Conservation (phyloP, 1,140 invertebrate species). For the Babylonia areolata region DNA sequence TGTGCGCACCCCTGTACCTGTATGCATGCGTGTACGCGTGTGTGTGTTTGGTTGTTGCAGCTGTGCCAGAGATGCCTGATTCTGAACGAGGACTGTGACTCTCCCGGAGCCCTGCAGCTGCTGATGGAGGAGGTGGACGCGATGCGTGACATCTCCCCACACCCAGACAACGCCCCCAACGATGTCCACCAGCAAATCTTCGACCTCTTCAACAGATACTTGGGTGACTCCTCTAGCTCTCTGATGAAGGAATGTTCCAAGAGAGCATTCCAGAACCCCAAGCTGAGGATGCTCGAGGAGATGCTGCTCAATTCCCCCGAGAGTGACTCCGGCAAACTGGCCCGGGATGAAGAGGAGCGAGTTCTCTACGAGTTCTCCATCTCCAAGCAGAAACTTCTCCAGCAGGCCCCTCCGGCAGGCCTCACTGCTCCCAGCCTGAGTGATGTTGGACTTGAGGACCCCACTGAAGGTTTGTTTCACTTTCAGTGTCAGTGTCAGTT, state of each 20-base stretch:
- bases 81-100: conserved; percentile 30
- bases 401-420: background rate
- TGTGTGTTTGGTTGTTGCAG: background rate
- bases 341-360: background rate
- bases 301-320: background rate
- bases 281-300: background rate
- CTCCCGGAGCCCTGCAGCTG: background rate
- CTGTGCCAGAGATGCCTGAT: conserved; percentile 19
- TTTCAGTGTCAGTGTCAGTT: too few relatives aligned
- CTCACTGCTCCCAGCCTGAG: background rate
- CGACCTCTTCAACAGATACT: background rate
- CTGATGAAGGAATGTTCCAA: background rate
- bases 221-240: background rate
- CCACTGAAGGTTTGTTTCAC: background rate
- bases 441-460: background rate
- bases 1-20: too few relatives aligned
- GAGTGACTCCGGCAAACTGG: background rate
- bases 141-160: background rate
- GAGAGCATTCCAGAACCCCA: conserved; percentile 2
- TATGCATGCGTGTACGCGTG: too few relatives aligned
- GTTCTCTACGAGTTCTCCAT: background rate
- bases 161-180: background rate
- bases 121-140: conserved; percentile 15
- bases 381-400: background rate
- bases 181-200: background rate